A percentile compares a stretch with the other conserved stretches of the same genome.
These are phyloP conservation scores for Parascotia fuliginaria DNA, from an alignment of 2,888 invertebrate species.

Conservation along the genomic window DNA sequence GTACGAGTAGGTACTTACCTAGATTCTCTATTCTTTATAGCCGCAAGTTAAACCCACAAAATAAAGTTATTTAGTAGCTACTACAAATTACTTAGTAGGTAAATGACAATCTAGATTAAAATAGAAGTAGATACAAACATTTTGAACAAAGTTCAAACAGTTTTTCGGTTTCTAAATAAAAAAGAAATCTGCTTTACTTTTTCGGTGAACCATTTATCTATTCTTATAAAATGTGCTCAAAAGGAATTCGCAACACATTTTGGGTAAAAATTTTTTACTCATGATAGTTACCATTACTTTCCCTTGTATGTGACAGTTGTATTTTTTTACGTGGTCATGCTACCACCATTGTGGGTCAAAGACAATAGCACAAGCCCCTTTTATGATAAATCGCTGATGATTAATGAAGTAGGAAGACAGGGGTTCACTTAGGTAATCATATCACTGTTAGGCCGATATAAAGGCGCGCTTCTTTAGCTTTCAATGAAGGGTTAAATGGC, in stretches of 20 bases:
- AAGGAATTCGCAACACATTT: neutral
- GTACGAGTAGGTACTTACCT: neutral
- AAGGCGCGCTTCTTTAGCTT: conserved; percentile 41
- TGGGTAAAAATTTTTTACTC: conserved; percentile 18
- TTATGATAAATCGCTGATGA: conserved; percentile 77
- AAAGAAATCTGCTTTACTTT: neutral
- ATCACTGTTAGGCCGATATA: conserved; percentile 39
- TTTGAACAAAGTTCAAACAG: neutral
- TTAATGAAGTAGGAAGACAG: conserved; percentile 71
- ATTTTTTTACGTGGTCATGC: conserved; percentile 33
- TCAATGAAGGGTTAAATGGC: conserved; percentile 28
- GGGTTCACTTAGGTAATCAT: conserved; percentile 54
- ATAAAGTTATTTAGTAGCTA: too few species aligned
- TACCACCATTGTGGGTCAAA: conserved; percentile 28
- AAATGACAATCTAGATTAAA: too few species aligned
- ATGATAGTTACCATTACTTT: conserved; percentile 30
- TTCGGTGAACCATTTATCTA: neutral
- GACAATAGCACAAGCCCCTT: conserved; percentile 59
- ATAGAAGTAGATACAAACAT: too few species aligned
- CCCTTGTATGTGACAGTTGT: too few species aligned
- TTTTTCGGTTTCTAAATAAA: neutral
- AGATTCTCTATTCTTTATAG: too few species aligned
- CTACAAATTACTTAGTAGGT: too few species aligned
- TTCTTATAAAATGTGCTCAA: conserved; percentile 13
- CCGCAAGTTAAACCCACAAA: too few species aligned